Percentiles rank a stretch among this genome's conserved stretches.
Evolutionary conservation across 2,797 vertebrate genomes (phyloP).

Genomic region (Silurus lanzhouensis): DNA sequence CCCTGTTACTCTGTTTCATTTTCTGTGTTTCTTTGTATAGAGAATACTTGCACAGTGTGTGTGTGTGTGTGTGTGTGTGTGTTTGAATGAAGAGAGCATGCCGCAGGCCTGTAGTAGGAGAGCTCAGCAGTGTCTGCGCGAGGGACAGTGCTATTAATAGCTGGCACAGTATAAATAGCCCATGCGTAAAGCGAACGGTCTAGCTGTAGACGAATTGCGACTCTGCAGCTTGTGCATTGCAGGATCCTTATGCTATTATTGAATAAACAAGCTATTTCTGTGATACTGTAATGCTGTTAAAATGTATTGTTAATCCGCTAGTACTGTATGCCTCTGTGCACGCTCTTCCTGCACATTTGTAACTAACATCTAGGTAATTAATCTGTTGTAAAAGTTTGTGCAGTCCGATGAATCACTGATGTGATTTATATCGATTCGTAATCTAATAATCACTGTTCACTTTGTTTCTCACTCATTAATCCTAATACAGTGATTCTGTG

Average conservation of each 20-base stretch:
- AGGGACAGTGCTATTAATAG: conserved; percentile 59
- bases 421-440: background rate
- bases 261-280: background rate
- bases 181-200: conserved; percentile 52
- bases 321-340: background rate
- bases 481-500: background rate
- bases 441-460: conserved; percentile 7
- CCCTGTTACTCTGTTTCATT: background rate
- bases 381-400: background rate
- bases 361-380: conserved; percentile 2
- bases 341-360: background rate
- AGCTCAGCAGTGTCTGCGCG: conserved; percentile 42
- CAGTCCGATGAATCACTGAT: background rate
- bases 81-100: conserved; percentile 29
- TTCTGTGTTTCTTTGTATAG: conserved; percentile 22
- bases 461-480: conserved; percentile 10
- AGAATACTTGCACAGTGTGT: conserved; percentile 44
- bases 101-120: conserved; percentile 53
- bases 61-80: conserved; percentile 32
- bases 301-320: background rate
- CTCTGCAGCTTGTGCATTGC: conserved; percentile 44
- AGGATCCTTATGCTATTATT: conserved; percentile 26
- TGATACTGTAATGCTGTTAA: background rate
- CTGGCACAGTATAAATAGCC: conserved; percentile 60
- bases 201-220: conserved; percentile 37